Evolutionary conservation across 2,888 invertebrate genomes (phyloP), one percentile per base, ranked within the genome.

Genomic region (Beris chalybata): DNA sequence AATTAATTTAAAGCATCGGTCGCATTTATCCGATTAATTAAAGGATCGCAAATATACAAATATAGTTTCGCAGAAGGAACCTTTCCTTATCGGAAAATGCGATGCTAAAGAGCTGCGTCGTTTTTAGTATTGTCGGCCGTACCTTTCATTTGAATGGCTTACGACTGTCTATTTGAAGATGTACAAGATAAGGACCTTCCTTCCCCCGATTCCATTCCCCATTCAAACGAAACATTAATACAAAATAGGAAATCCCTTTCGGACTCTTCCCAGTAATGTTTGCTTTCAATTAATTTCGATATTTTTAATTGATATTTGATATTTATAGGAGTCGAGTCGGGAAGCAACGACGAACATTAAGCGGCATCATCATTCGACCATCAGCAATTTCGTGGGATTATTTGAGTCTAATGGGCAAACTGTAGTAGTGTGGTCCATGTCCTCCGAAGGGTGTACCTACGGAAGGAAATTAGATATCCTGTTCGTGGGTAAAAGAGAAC

Each of bases 241-340:
- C 53, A 30, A 53, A 53, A 30, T 53, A 12, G 9, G 12, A n/a
- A 30, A 53, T 53, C 31, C 30, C 52, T 11, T 15, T 53, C 30
- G 38, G 29, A 5, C 12, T 58, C 12, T 58, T 45, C 45, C 47
- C 6, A 11, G 30, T 30, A 44, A 43, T 64, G 58, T 64, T 67
- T 58, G 57, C 53, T 67, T 67, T 67, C 67, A 67, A 67, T 67
- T 64, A 59, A 64, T 59, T 64, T 67, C 31, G 55, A 64, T 65
- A 67, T 67, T 64, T 67, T 59, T 67, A 67, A 67, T 67, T 67
- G 64, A 64, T 54, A 64, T 67, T 54, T 58, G 64, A 64, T 64
- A 67, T 57, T 32, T 12, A n/a, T 13, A 38, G 38, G 9, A 38
- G 38, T 38, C 38, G 38, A 38, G 9, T 7, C 38, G 7, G 22